Evolutionary conservation across 23 tunicate species (phyloP), one percentile per base, ranked within the genome.

Genomic region (Phallusia fumigata): DNA sequence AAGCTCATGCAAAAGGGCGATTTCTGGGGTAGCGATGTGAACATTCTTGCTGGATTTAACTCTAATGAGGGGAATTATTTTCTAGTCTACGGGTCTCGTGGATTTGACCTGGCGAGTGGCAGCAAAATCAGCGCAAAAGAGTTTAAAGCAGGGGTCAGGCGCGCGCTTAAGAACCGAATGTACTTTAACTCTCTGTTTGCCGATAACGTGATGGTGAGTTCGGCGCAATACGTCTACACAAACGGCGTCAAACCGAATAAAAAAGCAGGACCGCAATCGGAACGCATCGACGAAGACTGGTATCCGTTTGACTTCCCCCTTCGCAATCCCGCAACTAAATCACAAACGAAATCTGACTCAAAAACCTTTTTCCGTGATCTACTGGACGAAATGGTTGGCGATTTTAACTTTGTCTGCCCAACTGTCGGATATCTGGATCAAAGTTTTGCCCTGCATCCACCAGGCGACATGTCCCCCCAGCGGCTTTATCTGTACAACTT

Each of bases 41-140:
- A 91, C 65, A 50, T 92, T 6, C 36, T 92, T 26, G 91, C 89
- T 0, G 97, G 97, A 16, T 87, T 84, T 36, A 92, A 92, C 83
- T 88, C 79, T 3, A 92, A 92, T 77, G 97, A 92, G 80, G 97
- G 97, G 0, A 87, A 84, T 45, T 92, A 92, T 65, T 92, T 92
- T 64, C 88, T 92, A 26, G 87, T 92, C 12, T 92, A 92, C 81
- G 78, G 86, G 0, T 32, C 96, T 6, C 75, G 31, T 0, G 88
- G 85, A 18, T 92, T 47, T 76, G 44, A 76, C 65, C 31, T 92
- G 18, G n/a, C 33, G 19, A 49, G 30, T 13, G 79, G 80, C 35
- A 85, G 76, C 49, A 72, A 45, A 28, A 92, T 92, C 44, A 33
- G 33, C 13, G 53, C 44, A 0, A 52, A 75, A 19, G 80, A 73